Evolutionary conservation across 30 jellyfish, hydroid and myxozoan species (phyloP).

Genomic region (Turritopsis rubra): DNA sequence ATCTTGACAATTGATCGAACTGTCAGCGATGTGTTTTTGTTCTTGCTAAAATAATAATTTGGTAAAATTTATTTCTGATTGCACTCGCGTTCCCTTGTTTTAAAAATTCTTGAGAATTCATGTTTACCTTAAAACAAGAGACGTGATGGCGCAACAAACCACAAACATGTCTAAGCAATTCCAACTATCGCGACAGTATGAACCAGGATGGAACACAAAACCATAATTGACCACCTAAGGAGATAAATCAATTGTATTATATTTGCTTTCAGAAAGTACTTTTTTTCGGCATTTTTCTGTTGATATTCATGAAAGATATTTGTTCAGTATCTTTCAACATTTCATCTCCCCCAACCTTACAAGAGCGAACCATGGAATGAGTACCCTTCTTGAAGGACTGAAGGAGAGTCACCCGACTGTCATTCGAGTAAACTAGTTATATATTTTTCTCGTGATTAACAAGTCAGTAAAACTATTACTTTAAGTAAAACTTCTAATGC

Average conservation of each 20-base stretch:
- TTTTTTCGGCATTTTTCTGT: not conserved
- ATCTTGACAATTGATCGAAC: not conserved
- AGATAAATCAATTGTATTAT: not conserved
- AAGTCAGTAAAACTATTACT: conserved; percentile 7
- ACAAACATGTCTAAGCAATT: conserved; percentile 60
- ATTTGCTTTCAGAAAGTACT: not conserved
- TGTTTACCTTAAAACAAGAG: conserved; percentile 36
- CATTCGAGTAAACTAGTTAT: not conserved
- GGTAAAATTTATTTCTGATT: not conserved
- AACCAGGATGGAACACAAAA: conserved; percentile 59
- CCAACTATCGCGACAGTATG: conserved; percentile 73
- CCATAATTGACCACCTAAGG: conserved; percentile 43
- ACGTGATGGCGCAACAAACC: conserved; percentile 57
- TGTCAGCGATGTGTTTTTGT: not conserved
- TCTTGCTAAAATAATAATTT: not conserved
- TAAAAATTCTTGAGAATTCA: not conserved
- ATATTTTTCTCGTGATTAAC: no score
- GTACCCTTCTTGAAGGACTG: no score
- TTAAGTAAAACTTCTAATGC: conserved; percentile 57
- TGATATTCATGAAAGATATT: no score
- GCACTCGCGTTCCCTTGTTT: not conserved
- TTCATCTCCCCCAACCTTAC: no score
- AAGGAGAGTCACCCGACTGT: no score
- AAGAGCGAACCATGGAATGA: no score
- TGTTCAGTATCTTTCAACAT: conserved; percentile 38